Conservation (phyloP, 2,113 vertebrate species). For the Apus apus region DNA sequence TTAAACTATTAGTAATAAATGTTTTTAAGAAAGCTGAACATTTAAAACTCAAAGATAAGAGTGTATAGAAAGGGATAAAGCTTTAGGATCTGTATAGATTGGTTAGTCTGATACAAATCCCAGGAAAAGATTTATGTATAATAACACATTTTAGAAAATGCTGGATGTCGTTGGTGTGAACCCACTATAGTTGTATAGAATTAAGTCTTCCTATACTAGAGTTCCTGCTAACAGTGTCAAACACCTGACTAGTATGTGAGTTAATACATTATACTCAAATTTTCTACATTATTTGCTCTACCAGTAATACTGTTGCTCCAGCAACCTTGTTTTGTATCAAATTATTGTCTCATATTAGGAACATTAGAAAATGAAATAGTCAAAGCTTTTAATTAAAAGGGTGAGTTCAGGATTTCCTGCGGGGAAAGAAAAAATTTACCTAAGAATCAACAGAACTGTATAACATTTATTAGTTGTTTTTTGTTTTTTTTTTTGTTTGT, state of each 20-base stretch:
- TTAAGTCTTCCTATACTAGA: background rate
- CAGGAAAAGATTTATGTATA: background rate
- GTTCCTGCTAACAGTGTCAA: background rate
- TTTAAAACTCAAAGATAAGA: background rate
- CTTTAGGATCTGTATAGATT: background rate
- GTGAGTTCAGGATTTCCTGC: background rate
- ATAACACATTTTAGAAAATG: background rate
- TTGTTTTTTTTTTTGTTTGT: too few species aligned
- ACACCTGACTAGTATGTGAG: background rate
- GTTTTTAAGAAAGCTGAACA: background rate
- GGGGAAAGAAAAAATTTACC: background rate
- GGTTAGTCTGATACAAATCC: background rate
- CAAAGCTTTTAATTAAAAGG: background rate
- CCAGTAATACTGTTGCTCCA: background rate
- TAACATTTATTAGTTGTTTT: background rate
- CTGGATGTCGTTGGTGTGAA: background rate
- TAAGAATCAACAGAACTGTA: background rate
- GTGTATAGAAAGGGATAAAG: background rate
- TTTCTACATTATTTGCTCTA: background rate
- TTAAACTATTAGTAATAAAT: background rate
- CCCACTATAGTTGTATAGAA: background rate
- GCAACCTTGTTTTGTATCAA: background rate
- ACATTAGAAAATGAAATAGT: background rate
- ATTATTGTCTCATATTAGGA: background rate
- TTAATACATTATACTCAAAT: background rate